Evolutionary conservation across 2,888 invertebrate genomes (phyloP), one percentile per base, ranked within the genome.

Genomic region (Lagria hirta): DNA sequence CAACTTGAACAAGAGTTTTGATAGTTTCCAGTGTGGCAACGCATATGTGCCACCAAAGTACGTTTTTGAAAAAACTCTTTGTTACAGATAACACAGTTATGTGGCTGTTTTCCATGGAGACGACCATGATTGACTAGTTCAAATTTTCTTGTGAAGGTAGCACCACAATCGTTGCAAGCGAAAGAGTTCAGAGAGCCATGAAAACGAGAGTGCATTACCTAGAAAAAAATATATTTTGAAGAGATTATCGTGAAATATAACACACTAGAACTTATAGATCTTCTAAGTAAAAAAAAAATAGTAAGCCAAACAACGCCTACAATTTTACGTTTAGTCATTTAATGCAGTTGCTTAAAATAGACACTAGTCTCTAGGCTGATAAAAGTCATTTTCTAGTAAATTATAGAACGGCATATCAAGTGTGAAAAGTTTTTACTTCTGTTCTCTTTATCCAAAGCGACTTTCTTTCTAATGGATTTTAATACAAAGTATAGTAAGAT

Each of bases 141-240:
- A 73, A 89, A 89, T 76, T 89, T 89, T 49, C 89, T 78, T 43
- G 88, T 84, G 73, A 89, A 89, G 44, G 88, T 86, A 35, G 83
- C 84, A 12, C 88, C 88, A 65, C 97, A 97, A 65, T 91, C 91
- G 36, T 85, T 82, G 71, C 97, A 97, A 56, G 87, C 87, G 74
- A 95, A 97, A 6, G 97, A 96, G 62, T 93, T 90, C 62, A 95
- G 83, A 4, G 96, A 96, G n/a, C 93, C 94, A 73, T 95, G 94
- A 73, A 93, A 93, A 49, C 93, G 76, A 45, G 88, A 81, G 74
- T 93, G 92, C 76, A 91, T 92, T 58, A 91, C 88, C 55, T 79
- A 65, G 58, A 54, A 53, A 46, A 13, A 21, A 44, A 28, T 30
- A n/a, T 2, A 21, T 2, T n/a, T 11, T 8, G 12, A 2, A 33